Percentiles rank a stretch among this genome's conserved stretches.
Evolutionary conservation across 2,113 vertebrate genomes (phyloP).

Genomic region (Sapayoa aenigma): DNA sequence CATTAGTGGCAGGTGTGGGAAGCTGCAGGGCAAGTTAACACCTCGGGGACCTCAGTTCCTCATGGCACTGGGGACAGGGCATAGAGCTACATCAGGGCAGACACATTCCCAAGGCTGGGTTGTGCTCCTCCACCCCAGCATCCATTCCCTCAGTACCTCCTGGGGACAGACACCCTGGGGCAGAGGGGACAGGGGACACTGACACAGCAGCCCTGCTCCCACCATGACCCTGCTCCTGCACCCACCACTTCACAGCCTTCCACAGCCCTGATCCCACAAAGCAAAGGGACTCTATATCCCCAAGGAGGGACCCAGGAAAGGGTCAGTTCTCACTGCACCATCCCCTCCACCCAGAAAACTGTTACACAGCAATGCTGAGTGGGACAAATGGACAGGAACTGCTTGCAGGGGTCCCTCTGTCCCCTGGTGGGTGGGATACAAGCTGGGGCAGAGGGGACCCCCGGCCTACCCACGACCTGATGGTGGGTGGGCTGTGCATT

Average conservation of each 20-base stretch:
- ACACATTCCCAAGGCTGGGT: background rate
- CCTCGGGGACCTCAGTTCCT: background rate
- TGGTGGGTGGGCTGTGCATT: background rate
- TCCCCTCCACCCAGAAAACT: background rate
- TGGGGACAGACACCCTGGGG: background rate
- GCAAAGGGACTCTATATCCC: background rate
- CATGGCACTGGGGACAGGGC: background rate
- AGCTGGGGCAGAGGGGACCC: background rate
- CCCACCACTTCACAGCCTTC: background rate
- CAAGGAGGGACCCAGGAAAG: background rate
- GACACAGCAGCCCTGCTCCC: background rate
- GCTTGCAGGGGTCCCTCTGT: background rate
- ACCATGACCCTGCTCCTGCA: accelerated
- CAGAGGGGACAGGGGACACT: background rate
- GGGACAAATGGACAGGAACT: background rate
- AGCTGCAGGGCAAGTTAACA: background rate
- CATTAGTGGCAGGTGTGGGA: accelerated
- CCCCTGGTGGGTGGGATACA: background rate
- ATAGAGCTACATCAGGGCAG: background rate
- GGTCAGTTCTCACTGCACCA: background rate
- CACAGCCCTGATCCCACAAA: background rate
- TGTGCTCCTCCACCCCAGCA: background rate
- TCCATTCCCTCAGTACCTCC: background rate
- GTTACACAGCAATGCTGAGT: background rate
- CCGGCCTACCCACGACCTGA: background rate